Evolutionary conservation across 2,797 vertebrate genomes (phyloP).

Genomic region (Poecilia velifera): DNA sequence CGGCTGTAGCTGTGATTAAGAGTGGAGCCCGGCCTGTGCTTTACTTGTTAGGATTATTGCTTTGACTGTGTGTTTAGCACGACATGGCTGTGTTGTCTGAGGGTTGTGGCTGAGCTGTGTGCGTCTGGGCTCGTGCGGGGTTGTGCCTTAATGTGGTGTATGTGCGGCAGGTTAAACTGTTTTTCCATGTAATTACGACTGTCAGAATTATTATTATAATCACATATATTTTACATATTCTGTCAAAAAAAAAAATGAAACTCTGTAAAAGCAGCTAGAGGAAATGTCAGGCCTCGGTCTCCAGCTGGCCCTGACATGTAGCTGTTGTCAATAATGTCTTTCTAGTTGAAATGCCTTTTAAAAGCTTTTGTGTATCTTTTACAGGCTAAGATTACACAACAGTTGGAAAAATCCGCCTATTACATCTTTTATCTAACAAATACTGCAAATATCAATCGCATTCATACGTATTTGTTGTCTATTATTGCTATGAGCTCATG

Average conservation of each 20-base stretch:
- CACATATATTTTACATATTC: not conserved
- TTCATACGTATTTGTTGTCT: too few species aligned
- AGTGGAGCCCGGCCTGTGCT: not conserved
- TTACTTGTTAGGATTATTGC: constrained; percentile 11
- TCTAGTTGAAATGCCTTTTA: not conserved
- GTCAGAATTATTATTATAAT: not conserved
- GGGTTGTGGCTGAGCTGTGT: not conserved
- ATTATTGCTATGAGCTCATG: too few species aligned
- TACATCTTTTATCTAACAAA: too few species aligned
- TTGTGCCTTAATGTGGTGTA: not conserved
- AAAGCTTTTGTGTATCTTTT: not conserved
- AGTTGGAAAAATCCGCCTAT: not conserved
- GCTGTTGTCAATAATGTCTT: not conserved
- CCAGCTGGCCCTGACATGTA: not conserved
- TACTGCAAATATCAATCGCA: too few species aligned
- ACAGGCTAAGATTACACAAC: not conserved
- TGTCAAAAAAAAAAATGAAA: not conserved
- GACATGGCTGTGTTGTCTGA: not conserved
- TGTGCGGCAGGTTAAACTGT: not conserved
- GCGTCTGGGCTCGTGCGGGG: not conserved
- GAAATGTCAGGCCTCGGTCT: not conserved
- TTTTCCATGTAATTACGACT: not conserved
- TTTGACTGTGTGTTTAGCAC: constrained; percentile 7
- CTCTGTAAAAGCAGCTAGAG: not conserved
- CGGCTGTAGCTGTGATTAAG: constrained; percentile 26